Evolutionary conservation across 1,140 invertebrate genomes (phyloP).

Genomic region (Trichoplusia ni): DNA sequence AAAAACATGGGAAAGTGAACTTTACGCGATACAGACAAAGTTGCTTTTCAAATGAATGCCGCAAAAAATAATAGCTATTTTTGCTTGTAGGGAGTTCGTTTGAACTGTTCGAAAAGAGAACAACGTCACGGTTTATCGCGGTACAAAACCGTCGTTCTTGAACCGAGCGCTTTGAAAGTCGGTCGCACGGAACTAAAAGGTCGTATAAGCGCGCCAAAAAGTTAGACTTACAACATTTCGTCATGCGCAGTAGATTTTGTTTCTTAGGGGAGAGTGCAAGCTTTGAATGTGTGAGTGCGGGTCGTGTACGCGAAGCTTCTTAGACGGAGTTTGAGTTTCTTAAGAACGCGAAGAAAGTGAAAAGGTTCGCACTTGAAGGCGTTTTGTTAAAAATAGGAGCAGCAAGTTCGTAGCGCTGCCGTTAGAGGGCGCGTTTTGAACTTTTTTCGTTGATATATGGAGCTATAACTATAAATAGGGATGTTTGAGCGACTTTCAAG

Average conservation of each 20-base stretch:
- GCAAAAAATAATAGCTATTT: constrained; percentile 30
- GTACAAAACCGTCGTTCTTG: constrained; percentile 1
- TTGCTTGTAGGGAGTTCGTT: constrained; percentile 7
- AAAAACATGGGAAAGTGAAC: constrained; percentile 34
- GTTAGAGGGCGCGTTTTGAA: constrained; percentile 67
- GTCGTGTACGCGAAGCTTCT: constrained; percentile 65
- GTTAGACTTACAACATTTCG: constrained; percentile 17
- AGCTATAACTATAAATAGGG: constrained; percentile 13
- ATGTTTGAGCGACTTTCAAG: background rate
- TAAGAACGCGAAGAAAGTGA: constrained; percentile 78
- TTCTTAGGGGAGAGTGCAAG: constrained; percentile 5
- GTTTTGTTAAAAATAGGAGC: constrained; percentile 75
- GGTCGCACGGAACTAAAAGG: background rate
- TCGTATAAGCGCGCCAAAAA: background rate
- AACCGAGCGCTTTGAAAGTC: background rate
- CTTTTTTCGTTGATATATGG: constrained; percentile 37
- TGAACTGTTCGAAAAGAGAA: background rate
- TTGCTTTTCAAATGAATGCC: constrained; percentile 20
- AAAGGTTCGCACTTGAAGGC: constrained; percentile 76
- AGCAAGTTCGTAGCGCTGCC: constrained; percentile 47
- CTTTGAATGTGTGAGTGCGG: constrained; percentile 56
- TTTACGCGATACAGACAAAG: background rate
- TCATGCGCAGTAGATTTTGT: constrained; percentile 5
- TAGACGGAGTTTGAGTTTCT: constrained; percentile 69
- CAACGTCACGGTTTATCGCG: background rate